A percentile compares a stretch with the other conserved stretches of the same genome.
Conservation (phyloP, 2,113 vertebrate genomes). For the Callopanchax toddi region DNA sequence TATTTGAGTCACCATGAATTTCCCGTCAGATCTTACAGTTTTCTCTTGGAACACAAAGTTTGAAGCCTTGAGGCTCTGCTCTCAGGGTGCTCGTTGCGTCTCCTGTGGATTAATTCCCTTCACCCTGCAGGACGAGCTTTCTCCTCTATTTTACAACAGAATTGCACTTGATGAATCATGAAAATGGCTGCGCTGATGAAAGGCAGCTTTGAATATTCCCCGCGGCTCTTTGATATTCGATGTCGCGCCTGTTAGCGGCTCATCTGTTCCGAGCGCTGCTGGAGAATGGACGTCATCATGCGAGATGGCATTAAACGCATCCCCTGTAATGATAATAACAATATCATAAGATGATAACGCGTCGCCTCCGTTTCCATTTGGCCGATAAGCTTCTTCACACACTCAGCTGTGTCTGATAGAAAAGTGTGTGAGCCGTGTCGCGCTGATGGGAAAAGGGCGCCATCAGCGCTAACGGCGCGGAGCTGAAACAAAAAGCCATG, state of each 20-base stretch:
- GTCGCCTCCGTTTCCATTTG: slow-evolving; percentile 39
- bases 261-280: slow-evolving; percentile 27
- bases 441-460: not conserved
- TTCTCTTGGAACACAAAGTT: not conserved
- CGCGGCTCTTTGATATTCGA: slow-evolving; percentile 43
- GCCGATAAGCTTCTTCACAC: slow-evolving; percentile 30
- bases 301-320: slow-evolving; percentile 40
- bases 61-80: slow-evolving; percentile 1
- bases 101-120: slow-evolving; percentile 26
- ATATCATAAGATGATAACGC: slow-evolving; percentile 40
- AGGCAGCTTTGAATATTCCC: slow-evolving; percentile 49
- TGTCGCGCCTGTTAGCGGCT: slow-evolving; percentile 39
- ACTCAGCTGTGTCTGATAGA: slow-evolving; percentile 43
- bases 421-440: slow-evolving; percentile 31
- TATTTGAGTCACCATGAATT: not conserved
- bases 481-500: not conserved
- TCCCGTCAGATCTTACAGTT: not conserved
- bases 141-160: slow-evolving; percentile 28
- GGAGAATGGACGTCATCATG: slow-evolving; percentile 38
- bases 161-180: slow-evolving; percentile 45
- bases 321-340: slow-evolving; percentile 40
- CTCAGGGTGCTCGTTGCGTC: slow-evolving; percentile 2
- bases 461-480: slow-evolving; percentile 5
- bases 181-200: slow-evolving; percentile 41
- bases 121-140: slow-evolving; percentile 9